Base-by-base conservation (phyloP, 2,888 invertebrate species). In the Prosopocoilus inquinatus region DNA sequence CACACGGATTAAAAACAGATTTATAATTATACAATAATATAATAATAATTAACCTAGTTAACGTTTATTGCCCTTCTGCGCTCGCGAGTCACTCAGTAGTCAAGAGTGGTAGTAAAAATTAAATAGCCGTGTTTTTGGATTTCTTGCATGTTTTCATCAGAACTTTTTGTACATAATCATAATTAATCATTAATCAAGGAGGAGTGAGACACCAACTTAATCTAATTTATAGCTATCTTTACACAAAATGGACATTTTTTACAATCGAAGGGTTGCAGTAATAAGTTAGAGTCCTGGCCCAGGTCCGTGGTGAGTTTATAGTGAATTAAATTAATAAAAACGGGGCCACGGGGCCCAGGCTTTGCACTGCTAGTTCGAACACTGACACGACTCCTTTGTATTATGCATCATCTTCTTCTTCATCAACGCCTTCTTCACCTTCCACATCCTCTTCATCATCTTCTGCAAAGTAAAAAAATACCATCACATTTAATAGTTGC, bases 161-260 rank as follows among this genome's bases (percentile, higher is more conserved):
- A 50, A 55, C 55, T 57, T 53, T 57, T 57, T 57, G 57, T 57
- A 57, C 57, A 57, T 48, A 57, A 48, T 53, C 65, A 64, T 64
- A 65, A 47, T 49, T 58, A 60, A 59, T 51, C 60, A 62, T 59
- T 60, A 64, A 59, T 62, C 51, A 56, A 64, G 66, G 67, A 73
- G 74, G 74, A 73, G 74, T 75, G 74, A 72, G 70, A 67, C 57
- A 57, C 52, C 57, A 73, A 75, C 76, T 75, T 75, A 76, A 75
- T 71, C 75, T 76, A 75, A 74, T 75, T 76, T 75, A 75, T 75
- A 76, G 71, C 76, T 78, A 61, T 64, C 73, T 78, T 78, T 78
- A 78, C 77, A 78, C 74, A 77, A 76, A 78, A 75, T 77, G 78
- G 77, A 77, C 77, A 77, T 77, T 76, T 28, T 73, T 77, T 77